phyloP scores from a whole-genome alignment of 2,113 vertebrate genomes.

The Nothocercus julius region DNA sequence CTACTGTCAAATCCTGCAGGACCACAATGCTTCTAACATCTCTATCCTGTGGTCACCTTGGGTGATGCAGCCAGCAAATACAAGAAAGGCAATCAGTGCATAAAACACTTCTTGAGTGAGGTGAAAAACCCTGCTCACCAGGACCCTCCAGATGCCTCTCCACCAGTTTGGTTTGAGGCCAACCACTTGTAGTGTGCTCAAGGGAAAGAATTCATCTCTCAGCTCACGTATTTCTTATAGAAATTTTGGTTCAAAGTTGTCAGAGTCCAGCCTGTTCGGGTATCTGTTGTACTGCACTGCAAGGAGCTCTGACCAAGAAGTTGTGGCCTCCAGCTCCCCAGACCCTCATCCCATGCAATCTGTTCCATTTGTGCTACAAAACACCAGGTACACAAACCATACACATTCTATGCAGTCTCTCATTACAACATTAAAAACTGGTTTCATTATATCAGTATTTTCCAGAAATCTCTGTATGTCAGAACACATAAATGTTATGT shows the following conservation, averaged over 20 bases:
- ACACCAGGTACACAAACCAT: background rate
- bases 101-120: background rate
- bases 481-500: background rate
- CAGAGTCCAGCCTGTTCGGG: background rate
- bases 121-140: background rate
- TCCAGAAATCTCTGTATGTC: background rate
- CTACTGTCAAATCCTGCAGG: background rate
- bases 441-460: background rate
- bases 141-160: background rate
- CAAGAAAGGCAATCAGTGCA: background rate
- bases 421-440: background rate
- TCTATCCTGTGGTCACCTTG: background rate
- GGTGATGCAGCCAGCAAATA: background rate
- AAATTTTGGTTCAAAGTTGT: background rate
- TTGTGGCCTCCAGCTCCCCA: background rate
- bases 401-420: background rate
- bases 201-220: background rate
- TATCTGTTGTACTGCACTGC: background rate
- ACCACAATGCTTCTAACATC: background rate
- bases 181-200: background rate
- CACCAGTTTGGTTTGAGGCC: background rate
- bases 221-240: background rate
- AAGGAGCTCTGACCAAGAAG: background rate
- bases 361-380: background rate
- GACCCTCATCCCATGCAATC: background rate